Evolutionary conservation across 2,797 vertebrate genomes (phyloP), one percentile per base, ranked within the genome.

Genomic region (Pseudomugil gertrudae): DNA sequence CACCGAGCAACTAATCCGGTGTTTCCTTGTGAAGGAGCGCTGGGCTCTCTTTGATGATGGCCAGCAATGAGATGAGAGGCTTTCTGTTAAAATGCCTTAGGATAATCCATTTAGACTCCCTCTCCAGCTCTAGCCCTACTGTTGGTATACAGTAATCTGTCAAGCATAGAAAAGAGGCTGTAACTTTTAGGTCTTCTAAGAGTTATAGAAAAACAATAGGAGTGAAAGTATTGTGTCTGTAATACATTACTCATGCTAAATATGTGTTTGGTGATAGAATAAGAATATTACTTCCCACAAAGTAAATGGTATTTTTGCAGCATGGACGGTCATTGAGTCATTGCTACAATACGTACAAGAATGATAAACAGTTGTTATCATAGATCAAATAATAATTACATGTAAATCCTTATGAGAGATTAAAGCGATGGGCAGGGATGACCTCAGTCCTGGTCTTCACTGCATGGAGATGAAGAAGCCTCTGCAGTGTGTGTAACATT

Each of bases 41-140:
- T 69, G 63, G 65, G 52, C 74, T 83, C 73, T 55, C 71, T 86
- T 66, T 75, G 75, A 76, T 63, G 74, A 76, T 69, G 69, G 66
- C 72, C 77, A 58, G 81, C 78, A 82, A 76, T 72, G 30, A 84
- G 74, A 87, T 86, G 72, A 92, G 75, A 84, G 79, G 67, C 82
- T 53, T 79, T 66, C 78, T 79, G 84, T 73, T 81, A 24, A 89
- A 86, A 57, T 90, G 82, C 87, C 57, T 76, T 67, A 64, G 60
- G 72, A 33, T 96, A 96, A 96, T 95, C 95, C 86, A 84, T 90
- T 96, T 93, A 95, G 83, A 75, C 29, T 38, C 64, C 81, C 76
- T 75, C 57, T 72, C 66, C 43, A 35, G 29, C 63, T 68, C 57
- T 24, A 52, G 69, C 63, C 74, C 53, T 78, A 78, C 52, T 69